Conservation (phyloP, 2,113 vertebrate species). For the Clupea harengus region DNA sequence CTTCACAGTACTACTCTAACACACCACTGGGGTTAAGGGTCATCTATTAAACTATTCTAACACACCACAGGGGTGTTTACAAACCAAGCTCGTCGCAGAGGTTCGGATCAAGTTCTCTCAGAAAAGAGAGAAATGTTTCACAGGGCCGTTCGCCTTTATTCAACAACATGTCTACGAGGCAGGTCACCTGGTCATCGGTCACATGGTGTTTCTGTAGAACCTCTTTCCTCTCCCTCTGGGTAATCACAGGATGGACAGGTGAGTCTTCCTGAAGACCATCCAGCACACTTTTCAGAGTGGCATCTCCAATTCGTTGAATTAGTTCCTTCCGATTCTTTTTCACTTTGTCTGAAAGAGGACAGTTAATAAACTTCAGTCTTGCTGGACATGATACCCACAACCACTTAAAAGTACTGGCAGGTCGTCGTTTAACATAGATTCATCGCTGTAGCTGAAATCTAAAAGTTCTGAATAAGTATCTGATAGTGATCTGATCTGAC, state of each 20-base stretch:
- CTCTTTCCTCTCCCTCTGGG: background rate
- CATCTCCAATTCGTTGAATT: background rate
- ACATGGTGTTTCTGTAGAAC: background rate
- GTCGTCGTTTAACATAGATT: no score
- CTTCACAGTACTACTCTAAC: no score
- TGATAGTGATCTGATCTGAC: no score
- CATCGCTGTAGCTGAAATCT: no score
- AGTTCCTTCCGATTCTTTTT: background rate
- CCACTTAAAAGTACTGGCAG: no score
- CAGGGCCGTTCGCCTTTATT: background rate
- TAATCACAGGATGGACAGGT: background rate
- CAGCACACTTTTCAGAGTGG: background rate
- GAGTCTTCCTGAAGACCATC: background rate
- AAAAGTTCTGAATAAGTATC: no score
- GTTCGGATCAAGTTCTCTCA: background rate
- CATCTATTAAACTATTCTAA: no score
- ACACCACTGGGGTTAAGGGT: no score
- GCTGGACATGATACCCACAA: no score
- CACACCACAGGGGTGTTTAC: background rate
- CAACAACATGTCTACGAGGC: background rate
- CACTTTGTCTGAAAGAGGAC: background rate
- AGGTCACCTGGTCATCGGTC: background rate
- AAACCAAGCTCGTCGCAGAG: background rate
- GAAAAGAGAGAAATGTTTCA: background rate
- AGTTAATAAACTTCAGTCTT: background rate